These are phyloP conservation scores for Brachirus orientalis DNA, from an alignment of 2,113 vertebrate genomes.

Conservation along the genomic window DNA sequence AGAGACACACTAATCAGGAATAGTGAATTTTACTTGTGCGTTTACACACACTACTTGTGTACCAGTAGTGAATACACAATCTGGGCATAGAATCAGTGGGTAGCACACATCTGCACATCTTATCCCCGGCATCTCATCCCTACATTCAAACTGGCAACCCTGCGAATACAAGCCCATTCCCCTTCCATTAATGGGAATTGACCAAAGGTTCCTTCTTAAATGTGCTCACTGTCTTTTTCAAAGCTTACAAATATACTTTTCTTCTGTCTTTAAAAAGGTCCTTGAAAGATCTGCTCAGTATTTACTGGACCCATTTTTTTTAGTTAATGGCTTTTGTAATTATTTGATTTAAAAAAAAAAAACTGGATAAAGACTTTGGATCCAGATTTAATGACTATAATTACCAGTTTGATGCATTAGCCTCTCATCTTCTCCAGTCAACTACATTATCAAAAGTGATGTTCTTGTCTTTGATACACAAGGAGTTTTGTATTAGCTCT, in stretches of 20 bases:
- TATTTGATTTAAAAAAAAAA: conserved; percentile 18
- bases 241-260: conserved; percentile 11
- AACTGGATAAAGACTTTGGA: conserved; percentile 39
- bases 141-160: no score
- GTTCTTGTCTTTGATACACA: not conserved
- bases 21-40: no score
- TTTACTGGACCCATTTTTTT: conserved; percentile 39
- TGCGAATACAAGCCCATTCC: no score
- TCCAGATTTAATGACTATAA: conserved; percentile 35
- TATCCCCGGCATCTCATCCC: no score
- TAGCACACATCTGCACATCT: no score
- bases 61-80: no score
- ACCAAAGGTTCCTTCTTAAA: no score
- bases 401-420: conserved; percentile 51
- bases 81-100: no score
- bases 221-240: not conserved
- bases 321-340: conserved; percentile 32
- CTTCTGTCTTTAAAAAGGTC: conserved; percentile 7
- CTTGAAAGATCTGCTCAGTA: conserved; percentile 12
- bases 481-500: not conserved
- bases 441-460: not conserved
- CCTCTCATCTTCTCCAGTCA: conserved; percentile 20
- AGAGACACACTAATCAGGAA: no score
- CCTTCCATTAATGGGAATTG: no score
- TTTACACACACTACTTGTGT: no score